These are phyloP conservation scores for Rhinophrynus dorsalis DNA, from an alignment of 2,797 vertebrate genomes.

Conservation along the genomic window DNA sequence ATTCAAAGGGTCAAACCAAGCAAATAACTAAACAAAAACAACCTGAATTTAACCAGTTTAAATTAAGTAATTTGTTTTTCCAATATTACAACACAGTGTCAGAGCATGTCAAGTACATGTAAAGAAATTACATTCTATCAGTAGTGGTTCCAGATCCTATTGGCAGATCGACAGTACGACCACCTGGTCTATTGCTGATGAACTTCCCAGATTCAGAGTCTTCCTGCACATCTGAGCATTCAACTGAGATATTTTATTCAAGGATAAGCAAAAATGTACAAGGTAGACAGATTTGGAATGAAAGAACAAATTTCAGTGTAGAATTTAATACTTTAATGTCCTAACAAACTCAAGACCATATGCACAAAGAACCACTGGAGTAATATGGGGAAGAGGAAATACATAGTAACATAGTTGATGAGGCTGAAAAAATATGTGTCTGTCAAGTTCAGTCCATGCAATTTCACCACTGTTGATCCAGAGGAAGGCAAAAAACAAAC, in stretches of 20 bases:
- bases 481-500: too few species aligned
- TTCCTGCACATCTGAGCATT: constrained; percentile 53
- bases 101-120: constrained; percentile 10
- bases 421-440: too few species aligned
- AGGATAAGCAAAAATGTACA: not conserved
- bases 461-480: too few species aligned
- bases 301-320: constrained; percentile 1
- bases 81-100: not conserved
- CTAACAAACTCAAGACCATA: not conserved
- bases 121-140: constrained; percentile 52
- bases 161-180: constrained; percentile 59
- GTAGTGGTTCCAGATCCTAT: constrained; percentile 38
- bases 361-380: too few species aligned
- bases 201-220: constrained; percentile 44
- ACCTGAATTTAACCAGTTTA: not conserved
- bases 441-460: too few species aligned
- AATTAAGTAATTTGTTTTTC: not conserved
- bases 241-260: constrained; percentile 41
- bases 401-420: too few species aligned
- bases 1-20: too few species aligned
- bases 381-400: too few species aligned
- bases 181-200: constrained; percentile 54
- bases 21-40: too few species aligned
- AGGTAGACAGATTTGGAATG: constrained; percentile 13
- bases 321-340: constrained; percentile 7